Evolutionary conservation across 1,140 invertebrate species (phyloP).

Genomic region (Papilio aristodemus): DNA sequence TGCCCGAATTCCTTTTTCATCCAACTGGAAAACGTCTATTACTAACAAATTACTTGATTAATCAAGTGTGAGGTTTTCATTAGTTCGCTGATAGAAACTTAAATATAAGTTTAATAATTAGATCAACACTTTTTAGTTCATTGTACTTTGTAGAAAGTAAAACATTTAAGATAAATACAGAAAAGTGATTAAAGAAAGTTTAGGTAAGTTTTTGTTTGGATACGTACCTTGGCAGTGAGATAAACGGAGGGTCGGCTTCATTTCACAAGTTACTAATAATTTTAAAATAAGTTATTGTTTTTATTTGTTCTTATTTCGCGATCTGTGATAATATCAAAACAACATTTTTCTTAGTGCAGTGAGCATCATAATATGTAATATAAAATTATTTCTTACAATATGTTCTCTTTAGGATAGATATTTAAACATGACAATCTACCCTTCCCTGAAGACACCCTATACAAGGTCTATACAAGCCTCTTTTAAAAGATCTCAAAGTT

Average conservation of each 20-base stretch:
- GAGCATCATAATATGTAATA: too few relatives aligned
- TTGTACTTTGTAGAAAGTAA: not conserved
- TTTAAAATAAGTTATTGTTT: not conserved
- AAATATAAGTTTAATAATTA: not conserved
- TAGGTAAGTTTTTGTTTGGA: not conserved
- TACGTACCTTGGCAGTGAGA: not conserved
- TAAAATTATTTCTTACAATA: too few relatives aligned
- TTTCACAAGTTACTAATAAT: not conserved
- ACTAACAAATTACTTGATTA: not conserved
- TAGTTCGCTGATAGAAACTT: not conserved
- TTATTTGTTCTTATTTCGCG: not conserved
- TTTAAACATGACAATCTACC: too few relatives aligned
- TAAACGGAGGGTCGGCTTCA: not conserved
- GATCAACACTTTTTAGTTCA: not conserved
- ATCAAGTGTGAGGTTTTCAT: not conserved
- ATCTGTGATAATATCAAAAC: too few relatives aligned
- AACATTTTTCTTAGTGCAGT: too few relatives aligned
- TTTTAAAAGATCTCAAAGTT: not conserved
- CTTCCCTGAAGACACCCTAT: not conserved
- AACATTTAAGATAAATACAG: not conserved
- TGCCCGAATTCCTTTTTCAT: constrained; percentile 12
- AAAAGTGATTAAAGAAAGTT: constrained; percentile 12
- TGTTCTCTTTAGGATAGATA: too few relatives aligned
- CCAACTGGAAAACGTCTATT: constrained; percentile 4
- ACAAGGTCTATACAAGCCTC: not conserved